A percentile compares a stretch with the other conserved stretches of the same genome.
Evolutionary conservation across 2,888 invertebrate genomes (phyloP).

Genomic region (Choristoneura rosaceana): DNA sequence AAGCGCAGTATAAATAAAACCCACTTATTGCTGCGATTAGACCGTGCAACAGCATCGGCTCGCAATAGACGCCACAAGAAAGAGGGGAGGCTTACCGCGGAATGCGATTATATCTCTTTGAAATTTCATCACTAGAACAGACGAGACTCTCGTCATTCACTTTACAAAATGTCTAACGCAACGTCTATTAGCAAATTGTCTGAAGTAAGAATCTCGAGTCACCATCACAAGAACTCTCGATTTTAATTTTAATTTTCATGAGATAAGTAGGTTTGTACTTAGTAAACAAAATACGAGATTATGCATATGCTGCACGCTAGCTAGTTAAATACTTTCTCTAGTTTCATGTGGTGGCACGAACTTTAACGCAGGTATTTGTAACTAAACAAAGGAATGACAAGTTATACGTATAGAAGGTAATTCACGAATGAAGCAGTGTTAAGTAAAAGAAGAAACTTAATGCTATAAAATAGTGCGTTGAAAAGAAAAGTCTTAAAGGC

Average conservation of each 20-base stretch:
- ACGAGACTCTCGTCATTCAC: constrained; percentile 53
- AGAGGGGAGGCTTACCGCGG: constrained; percentile 68
- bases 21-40: constrained; percentile 55
- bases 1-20: constrained; percentile 54
- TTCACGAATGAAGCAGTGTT: no score
- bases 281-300: neutral
- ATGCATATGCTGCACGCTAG: neutral
- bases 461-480: no score
- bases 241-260: neutral
- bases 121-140: constrained; percentile 67
- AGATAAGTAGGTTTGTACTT: neutral
- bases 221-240: constrained; percentile 24
- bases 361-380: no score
- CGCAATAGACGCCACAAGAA: constrained; percentile 55
- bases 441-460: no score
- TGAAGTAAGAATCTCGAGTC: constrained; percentile 27
- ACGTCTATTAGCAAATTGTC: constrained; percentile 49
- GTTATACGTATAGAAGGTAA: no score
- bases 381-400: no score
- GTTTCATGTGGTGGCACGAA: no score
- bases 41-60: constrained; percentile 53
- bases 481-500: no score
- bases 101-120: constrained; percentile 73
- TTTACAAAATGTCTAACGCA: constrained; percentile 51
- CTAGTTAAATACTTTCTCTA: no score